Evolutionary conservation across 2,113 vertebrate species (phyloP), one percentile per base, ranked within the genome.

Genomic region (Ariopsis seemanni): DNA sequence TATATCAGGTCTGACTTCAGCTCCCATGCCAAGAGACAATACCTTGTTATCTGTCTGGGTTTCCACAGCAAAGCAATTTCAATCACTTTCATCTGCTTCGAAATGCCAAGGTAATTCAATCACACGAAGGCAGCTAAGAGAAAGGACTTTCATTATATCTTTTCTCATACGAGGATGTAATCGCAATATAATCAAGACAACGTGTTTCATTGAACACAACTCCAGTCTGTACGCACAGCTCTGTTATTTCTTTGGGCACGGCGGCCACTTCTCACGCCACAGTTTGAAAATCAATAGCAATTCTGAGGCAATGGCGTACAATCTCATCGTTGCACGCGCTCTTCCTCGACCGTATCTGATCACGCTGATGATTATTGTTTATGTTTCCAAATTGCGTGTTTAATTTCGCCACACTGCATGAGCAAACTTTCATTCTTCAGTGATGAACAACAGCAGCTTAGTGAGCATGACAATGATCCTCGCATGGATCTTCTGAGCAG

Each of bases 221-320:
- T 84, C 22, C 63, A 27, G 74, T 63, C 85, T 85, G 1, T 30
- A 77, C 5, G 78, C 22, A 18, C 72, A 48, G 85, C 69, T 78
- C 57, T 30, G 27, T 65, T 79, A 7, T 65, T 52, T 55, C 85
- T 82, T 85, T 6, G 58, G 22, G 48, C 50, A 52, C 75, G n/a
- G 17, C 25, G 84, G 60, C 84, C 74, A 86, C 65, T 50, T 82
- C 74, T 87, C 50, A 60, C 18, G 34, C 50, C 60, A 53, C 82
- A 63, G 53, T 86, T 84, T 69, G 71, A 86, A 88, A 88, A 90
- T 90, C 85, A 86, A 90, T 88, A 88, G 84, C 57, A 84, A 88
- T 90, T 88, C 83, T 65, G 55, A 81, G 75, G 71, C 78, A 17
- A 65, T 83, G 84, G 81, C 22, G 48, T 77, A 60, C 55, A 84